Evolutionary conservation across 2,888 invertebrate species (phyloP).

Genomic region (Synergus umbraculus): DNA sequence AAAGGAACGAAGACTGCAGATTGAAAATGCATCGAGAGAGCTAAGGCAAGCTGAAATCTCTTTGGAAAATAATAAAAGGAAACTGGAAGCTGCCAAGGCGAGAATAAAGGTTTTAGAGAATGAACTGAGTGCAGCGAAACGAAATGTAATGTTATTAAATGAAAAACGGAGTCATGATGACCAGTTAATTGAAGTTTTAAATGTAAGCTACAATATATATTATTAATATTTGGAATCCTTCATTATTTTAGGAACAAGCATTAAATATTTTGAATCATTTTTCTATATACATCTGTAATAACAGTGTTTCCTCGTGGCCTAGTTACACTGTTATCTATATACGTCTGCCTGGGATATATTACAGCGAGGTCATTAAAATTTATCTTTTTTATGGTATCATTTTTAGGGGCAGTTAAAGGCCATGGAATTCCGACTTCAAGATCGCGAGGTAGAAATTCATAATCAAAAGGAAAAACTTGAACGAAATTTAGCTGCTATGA

Average conservation of each 20-base stretch:
- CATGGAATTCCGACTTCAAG: slow-evolving; percentile 61
- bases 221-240: not conserved
- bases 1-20: slow-evolving; percentile 79
- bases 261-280: too few species aligned
- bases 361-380: not conserved
- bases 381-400: not conserved
- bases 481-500: slow-evolving; percentile 60
- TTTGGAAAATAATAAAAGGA: slow-evolving; percentile 81
- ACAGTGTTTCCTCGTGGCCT: too few species aligned
- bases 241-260: too few species aligned
- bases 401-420: slow-evolving; percentile 63
- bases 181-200: slow-evolving; percentile 81
- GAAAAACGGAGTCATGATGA: slow-evolving; percentile 84
- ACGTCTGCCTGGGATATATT: not conserved
- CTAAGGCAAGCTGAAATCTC: slow-evolving; percentile 79
- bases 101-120: slow-evolving; percentile 84
- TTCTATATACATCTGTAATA: too few species aligned
- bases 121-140: slow-evolving; percentile 81
- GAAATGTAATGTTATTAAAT: slow-evolving; percentile 81
- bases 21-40: slow-evolving; percentile 82
- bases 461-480: slow-evolving; percentile 62
- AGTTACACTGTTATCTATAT: not conserved
- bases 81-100: slow-evolving; percentile 83
- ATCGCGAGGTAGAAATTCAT: slow-evolving; percentile 59
- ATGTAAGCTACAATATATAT: slow-evolving; percentile 74